Evolutionary conservation across 2,797 vertebrate species (phyloP), one percentile per base, ranked within the genome.

Genomic region (Enteromius viviparus): DNA sequence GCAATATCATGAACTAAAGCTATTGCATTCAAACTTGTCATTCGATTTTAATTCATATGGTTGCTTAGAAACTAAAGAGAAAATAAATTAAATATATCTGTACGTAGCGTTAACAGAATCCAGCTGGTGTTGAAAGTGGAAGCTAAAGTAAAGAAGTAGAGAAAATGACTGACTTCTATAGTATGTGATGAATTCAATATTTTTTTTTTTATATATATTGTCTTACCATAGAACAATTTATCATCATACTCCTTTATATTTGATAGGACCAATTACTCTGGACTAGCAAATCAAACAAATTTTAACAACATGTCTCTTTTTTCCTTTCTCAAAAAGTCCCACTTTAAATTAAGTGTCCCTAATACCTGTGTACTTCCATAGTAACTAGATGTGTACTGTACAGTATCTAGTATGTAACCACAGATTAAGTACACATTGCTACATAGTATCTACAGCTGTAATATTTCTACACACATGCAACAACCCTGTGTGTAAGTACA

Each of bases 1-100:
- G 75, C 80, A 32, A 64, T 64, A 64, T 64, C 26, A 85, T 82
- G 83, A 83, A 80, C 79, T 17, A 29, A 26, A 71, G 42, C 19
- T 2, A 66, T 14, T 23, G 23, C 49, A 34, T 32, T 51, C 10
- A 51, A 32, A 51, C 4, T 5, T 75, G 23, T 42, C 42, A 37
- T 40, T 51, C 12, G 29, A 68, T 53, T 68, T 68, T 37, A 11
- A 17, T 26, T 37, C 29, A 53, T 6, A 45, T 64, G 42, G 42
- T 37, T 68, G 15, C 55, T 62, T 62, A 26, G 32, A 45, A 29
- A 19, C 62, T 49, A 77, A 42, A 62, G n/a, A 64, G 40, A 49
- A 78, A 78, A 78, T 65, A 64, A 65, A 64, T 9, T 0, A 12
- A 64, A 40, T 75, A 58, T 15, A 40, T 58, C 21, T 37, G 29